These are phyloP conservation scores for Paradoxurus hermaphroditus DNA, from an alignment of 2,113 vertebrate species.

Conservation along the genomic window DNA sequence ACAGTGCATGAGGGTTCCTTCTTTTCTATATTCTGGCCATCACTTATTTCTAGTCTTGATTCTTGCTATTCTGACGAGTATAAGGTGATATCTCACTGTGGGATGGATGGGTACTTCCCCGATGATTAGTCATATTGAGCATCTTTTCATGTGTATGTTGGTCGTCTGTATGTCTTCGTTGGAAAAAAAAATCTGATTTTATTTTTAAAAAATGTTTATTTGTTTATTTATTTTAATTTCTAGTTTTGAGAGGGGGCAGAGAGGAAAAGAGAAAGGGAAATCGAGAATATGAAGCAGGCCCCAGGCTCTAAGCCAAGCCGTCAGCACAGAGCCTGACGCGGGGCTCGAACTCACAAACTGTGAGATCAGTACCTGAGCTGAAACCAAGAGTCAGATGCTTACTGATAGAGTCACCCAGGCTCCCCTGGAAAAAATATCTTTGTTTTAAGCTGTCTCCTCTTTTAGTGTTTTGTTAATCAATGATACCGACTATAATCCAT, in stretches of 20 bases:
- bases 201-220: no score
- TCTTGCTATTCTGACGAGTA: neutral
- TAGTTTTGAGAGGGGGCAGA: no score
- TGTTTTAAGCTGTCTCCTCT: neutral
- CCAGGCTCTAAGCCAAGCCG: no score
- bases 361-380: no score
- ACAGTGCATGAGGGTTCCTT: neutral
- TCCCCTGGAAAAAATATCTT: neutral
- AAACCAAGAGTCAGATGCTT: no score
- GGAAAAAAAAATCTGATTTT: neutral
- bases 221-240: no score
- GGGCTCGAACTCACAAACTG: no score
- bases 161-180: neutral
- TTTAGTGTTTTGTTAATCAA: neutral
- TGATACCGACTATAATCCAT: neutral
- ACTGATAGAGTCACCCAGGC: neutral
- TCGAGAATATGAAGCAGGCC: no score
- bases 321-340: no score
- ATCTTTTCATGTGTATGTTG: neutral
- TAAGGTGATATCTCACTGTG: neutral
- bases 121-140: neutral
- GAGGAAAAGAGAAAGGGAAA: no score
- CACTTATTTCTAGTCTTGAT: neutral
- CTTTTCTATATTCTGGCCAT: neutral
- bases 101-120: neutral